Conservation (phyloP, 2,888 invertebrate genomes). For the Oxystoma pomonae region DNA sequence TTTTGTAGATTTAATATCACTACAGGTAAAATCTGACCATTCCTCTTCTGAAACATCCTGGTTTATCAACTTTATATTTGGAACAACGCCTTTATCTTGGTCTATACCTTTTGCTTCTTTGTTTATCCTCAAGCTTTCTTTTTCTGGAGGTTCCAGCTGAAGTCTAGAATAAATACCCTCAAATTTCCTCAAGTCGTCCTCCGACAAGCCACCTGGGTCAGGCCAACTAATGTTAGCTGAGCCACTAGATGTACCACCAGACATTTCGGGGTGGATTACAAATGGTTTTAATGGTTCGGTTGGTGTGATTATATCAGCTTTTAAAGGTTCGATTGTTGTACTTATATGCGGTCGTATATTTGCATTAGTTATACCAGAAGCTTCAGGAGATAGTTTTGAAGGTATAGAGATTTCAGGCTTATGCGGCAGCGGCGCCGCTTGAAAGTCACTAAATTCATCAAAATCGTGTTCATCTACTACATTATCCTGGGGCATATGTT, state of each 20-base stretch:
- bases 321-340: slow-evolving; percentile 15
- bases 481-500: neutral
- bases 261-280: slow-evolving; percentile 11
- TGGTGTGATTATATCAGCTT: slow-evolving; percentile 23
- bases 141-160: slow-evolving; percentile 3
- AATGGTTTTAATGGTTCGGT: slow-evolving; percentile 34
- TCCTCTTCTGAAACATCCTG: too few species aligned
- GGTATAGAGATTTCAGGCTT: neutral
- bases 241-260: slow-evolving; percentile 3
- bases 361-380: neutral
- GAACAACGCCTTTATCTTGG: neutral
- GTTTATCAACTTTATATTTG: too few species aligned
- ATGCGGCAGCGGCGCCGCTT: slow-evolving; percentile 27
- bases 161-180: slow-evolving; percentile 36
- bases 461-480: slow-evolving; percentile 33
- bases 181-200: slow-evolving; percentile 42
- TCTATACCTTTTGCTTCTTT: neutral
- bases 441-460: slow-evolving; percentile 46
- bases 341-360: neutral
- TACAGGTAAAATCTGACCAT: neutral
- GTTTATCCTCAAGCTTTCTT: slow-evolving; percentile 10
- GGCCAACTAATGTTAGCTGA: slow-evolving; percentile 59
- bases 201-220: slow-evolving; percentile 53
- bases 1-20: neutral
- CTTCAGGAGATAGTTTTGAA: neutral